phyloP scores from a whole-genome alignment of 2,113 vertebrate species.

The Macrotus californicus region DNA sequence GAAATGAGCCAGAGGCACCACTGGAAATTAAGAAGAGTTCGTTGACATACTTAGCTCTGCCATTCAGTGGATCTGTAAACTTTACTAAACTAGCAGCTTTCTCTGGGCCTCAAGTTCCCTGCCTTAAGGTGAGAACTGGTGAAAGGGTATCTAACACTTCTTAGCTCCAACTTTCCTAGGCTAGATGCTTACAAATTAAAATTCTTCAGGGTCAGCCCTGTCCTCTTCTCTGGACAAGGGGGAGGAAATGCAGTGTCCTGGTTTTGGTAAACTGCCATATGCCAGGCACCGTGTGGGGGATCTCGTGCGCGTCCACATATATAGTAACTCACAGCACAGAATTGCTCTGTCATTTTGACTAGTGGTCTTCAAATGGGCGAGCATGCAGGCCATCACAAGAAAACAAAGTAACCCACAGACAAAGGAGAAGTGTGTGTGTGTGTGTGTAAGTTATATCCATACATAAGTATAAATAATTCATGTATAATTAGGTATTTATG shows the following conservation, averaged over 20 bases:
- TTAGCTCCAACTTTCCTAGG: neutral
- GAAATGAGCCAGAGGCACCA: neutral
- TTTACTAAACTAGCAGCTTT: neutral
- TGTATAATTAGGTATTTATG: neutral
- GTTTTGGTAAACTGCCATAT: neutral
- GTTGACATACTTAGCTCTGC: neutral
- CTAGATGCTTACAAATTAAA: neutral
- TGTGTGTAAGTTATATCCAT: neutral
- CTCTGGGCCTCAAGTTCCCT: neutral
- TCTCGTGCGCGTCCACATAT: neutral
- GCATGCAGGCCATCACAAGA: neutral
- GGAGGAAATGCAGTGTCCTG: neutral
- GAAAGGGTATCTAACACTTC: neutral
- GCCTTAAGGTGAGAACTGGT: neutral
- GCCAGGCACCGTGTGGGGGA: neutral
- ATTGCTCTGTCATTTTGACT: neutral
- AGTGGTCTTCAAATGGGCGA: neutral
- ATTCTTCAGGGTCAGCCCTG: neutral
- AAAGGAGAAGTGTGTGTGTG: neutral
- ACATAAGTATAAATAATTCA: neutral
- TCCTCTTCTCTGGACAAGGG: neutral
- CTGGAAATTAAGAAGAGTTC: neutral
- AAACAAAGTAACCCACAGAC: neutral
- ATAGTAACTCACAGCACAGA: neutral
- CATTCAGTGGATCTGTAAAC: neutral